phyloP scores from a whole-genome alignment of 2,888 invertebrate species.

The Euplexia lucipara region DNA sequence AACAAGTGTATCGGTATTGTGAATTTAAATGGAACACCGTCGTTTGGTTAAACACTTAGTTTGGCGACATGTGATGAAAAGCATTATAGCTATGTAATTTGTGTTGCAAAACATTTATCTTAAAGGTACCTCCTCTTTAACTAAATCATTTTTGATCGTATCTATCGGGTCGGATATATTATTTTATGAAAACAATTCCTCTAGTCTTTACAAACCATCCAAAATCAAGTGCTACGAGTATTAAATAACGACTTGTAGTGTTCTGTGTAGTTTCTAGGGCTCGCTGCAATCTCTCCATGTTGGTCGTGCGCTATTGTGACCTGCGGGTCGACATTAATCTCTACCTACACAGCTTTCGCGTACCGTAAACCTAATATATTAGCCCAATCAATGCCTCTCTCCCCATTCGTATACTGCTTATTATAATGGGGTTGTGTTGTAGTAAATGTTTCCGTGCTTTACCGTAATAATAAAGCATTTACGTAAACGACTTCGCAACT shows the following conservation, averaged over 20 bases:
- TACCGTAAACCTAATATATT: slow-evolving; percentile 64
- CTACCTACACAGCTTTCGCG: slow-evolving; percentile 69
- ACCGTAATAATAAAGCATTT: slow-evolving; percentile 38
- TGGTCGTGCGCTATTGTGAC: slow-evolving; percentile 70
- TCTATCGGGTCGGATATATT: not conserved
- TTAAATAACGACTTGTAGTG: slow-evolving; percentile 49
- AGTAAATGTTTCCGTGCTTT: slow-evolving; percentile 31
- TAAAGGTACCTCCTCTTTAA: not conserved
- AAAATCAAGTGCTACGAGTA: slow-evolving; percentile 18
- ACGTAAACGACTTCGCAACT: slow-evolving; percentile 23
- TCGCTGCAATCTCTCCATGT: slow-evolving; percentile 68
- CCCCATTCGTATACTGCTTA: slow-evolving; percentile 38
- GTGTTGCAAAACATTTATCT: not conserved
- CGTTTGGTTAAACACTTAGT: not conserved
- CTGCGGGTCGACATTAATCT: slow-evolving; percentile 71
- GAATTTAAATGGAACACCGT: slow-evolving; percentile 23
- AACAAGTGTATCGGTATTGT: slow-evolving; percentile 22
- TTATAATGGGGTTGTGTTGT: slow-evolving; percentile 28
- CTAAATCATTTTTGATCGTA: not conserved
- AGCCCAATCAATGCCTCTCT: slow-evolving; percentile 49
- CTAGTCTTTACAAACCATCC: not conserved
- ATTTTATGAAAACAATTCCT: not conserved
- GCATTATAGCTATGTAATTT: not conserved
- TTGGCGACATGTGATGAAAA: not conserved
- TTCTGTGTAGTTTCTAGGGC: slow-evolving; percentile 62